Percentiles rank a stretch among this genome's conserved stretches.
phyloP scores from a whole-genome alignment of 2,888 invertebrate genomes.

The Acanthopleura granulata region DNA sequence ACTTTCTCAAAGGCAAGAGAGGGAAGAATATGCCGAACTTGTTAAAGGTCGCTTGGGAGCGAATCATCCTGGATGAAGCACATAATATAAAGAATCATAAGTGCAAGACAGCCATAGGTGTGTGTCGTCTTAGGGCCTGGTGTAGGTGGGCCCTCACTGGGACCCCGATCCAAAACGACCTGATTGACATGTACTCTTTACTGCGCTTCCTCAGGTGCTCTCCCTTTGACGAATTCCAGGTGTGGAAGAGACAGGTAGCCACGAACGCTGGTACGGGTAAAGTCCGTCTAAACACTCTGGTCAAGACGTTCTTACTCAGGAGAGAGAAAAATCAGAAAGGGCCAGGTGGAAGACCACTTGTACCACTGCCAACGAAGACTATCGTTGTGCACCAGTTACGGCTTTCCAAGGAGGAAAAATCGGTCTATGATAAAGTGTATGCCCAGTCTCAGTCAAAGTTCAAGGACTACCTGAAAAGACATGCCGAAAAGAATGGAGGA shows the following conservation, averaged over 20 bases:
- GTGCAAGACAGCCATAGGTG: constrained; percentile 80
- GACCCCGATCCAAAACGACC: constrained; percentile 95
- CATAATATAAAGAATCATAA: constrained; percentile 92
- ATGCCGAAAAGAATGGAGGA: constrained; percentile 56
- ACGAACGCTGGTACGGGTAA: constrained; percentile 74
- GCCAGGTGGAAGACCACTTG: constrained; percentile 72
- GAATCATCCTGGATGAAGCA: constrained; percentile 93
- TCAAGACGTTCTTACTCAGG: constrained; percentile 87
- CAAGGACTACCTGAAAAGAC: constrained; percentile 62
- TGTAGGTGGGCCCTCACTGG: constrained; percentile 91
- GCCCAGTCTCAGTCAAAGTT: constrained; percentile 68
- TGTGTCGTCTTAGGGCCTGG: constrained; percentile 76
- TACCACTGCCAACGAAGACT: constrained; percentile 79
- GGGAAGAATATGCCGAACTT: constrained; percentile 64
- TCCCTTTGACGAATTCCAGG: constrained; percentile 90
- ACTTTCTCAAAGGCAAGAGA: not conserved
- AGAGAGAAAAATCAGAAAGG: constrained; percentile 88
- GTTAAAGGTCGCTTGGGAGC: constrained; percentile 82
- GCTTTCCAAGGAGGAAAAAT: constrained; percentile 65
- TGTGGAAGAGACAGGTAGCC: constrained; percentile 95
- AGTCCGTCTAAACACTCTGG: constrained; percentile 84
- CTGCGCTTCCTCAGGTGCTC: constrained; percentile 83
- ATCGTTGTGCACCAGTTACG: constrained; percentile 68
- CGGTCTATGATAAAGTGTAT: constrained; percentile 81
- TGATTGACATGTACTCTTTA: constrained; percentile 76